Evolutionary conservation across 2,113 vertebrate genomes (phyloP).

Genomic region (Cyprinus carpio): DNA sequence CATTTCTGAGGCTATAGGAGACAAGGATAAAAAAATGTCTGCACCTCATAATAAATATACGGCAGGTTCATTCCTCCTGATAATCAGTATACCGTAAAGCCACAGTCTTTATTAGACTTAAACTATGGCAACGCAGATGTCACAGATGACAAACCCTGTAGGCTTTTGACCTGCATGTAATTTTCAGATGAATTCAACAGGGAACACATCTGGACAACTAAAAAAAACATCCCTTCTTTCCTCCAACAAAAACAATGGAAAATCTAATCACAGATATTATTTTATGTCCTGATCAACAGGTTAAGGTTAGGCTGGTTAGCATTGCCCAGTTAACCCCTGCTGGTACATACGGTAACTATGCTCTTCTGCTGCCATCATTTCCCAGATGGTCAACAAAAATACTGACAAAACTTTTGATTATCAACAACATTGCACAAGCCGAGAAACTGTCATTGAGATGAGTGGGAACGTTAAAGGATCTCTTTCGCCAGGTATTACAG

Average conservation of each 20-base stretch:
- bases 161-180: conserved; percentile 32
- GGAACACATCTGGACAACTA: conserved; percentile 13
- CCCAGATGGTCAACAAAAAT: too few relatives aligned
- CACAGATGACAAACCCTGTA: neutral
- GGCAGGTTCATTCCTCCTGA: neutral
- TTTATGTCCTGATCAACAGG: neutral
- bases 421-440: too few relatives aligned
- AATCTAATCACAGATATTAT: conserved; percentile 34
- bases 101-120: neutral
- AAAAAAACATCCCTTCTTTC: neutral
- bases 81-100: conserved; percentile 4
- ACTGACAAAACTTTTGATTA: too few relatives aligned
- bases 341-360: neutral
- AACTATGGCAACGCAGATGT: neutral
- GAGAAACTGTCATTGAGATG: too few relatives aligned
- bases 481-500: neutral
- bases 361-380: too few relatives aligned
- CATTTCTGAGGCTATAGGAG: conserved; percentile 29
- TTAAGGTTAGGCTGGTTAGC: neutral
- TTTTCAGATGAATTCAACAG: conserved; percentile 18
- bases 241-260: neutral
- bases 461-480: neutral
- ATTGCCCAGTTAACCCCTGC: neutral
- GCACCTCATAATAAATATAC: neutral
- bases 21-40: conserved; percentile 27